Evolutionary conservation across 2,113 vertebrate genomes (phyloP), one percentile per base, ranked within the genome.

Genomic region (Nibea albiflora): DNA sequence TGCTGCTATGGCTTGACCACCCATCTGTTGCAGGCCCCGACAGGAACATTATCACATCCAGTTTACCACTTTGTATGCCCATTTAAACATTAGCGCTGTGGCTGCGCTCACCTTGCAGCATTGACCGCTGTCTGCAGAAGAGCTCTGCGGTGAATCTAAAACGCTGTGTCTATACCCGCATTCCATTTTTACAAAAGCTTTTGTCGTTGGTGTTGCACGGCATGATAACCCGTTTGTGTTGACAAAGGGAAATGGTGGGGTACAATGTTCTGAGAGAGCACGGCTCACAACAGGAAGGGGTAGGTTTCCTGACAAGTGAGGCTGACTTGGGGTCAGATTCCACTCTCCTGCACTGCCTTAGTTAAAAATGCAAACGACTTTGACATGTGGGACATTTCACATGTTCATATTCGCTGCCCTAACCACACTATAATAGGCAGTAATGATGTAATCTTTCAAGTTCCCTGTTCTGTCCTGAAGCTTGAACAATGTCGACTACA

Each of bases 11-110:
- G 64, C 74, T 74, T 50, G n/a, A 47, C 44, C n/a, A 53, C 24
- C 60, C 66, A 14, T 71, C 19, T 65, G 39, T 39, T 31, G 19
- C 39, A 75, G 44, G 47, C 54, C 35, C 22, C 57, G 39, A 44
- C 57, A 53, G 35, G 35, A 44, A 66, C 20, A 31, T 74, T 66
- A 69, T 64, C 50, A 24, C 56, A 79, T 73, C 73, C 4, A 61
- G 39, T 81, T 78, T 50, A 61, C 24, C 56, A 53, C 52, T 69
- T 70, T 58, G 52, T 53, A 17, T 1, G 16, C 5, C 44, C 12
- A 60, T 76, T 64, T 73, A 46, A n/a, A 60, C 61, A 42, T 63
- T 57, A 52, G 35, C 73, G 31, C 16, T 70, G 46, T 44, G 17
- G 20, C 4, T 61, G 39, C 39, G 52, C 28, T 84, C 49, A 57